These are phyloP conservation scores for Oncopodura yosiiana DNA, from an alignment of 1,140 invertebrate species.

Conservation along the genomic window DNA sequence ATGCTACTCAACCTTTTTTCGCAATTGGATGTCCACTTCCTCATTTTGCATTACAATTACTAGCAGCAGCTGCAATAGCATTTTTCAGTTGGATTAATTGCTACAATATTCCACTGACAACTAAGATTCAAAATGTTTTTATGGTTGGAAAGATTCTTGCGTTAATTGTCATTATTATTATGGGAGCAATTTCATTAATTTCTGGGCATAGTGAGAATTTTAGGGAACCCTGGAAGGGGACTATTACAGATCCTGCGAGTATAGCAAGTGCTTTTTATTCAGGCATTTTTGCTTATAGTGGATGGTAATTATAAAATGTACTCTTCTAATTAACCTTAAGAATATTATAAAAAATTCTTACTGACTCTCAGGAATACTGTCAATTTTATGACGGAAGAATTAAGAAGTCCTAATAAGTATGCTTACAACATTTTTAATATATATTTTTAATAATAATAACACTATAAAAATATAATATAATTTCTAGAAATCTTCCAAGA, in stretches of 20 bases:
- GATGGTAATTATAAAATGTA: too few relatives aligned
- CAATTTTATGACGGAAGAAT: conserved; percentile 84
- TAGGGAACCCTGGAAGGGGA: conserved; percentile 62
- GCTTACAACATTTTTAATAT: not conserved
- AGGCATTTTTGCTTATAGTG: conserved; percentile 91
- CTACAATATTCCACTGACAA: conserved; percentile 74
- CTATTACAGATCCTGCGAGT: conserved; percentile 65
- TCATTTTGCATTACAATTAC: conserved; percentile 55
- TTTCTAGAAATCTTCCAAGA: conserved; percentile 67
- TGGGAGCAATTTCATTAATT: conserved; percentile 55
- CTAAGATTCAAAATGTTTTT: conserved; percentile 70
- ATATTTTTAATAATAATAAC: conserved; percentile 17
- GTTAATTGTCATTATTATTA: conserved; percentile 45
- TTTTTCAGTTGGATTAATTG: conserved; percentile 79
- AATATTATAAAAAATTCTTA: too few relatives aligned
- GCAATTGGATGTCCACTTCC: conserved; percentile 57
- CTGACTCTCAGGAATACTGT: conserved; percentile 75
- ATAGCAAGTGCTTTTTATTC: conserved; percentile 87
- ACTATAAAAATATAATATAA: conserved; percentile 13
- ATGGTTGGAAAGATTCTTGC: conserved; percentile 47
- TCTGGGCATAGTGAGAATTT: conserved; percentile 60
- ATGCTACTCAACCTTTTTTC: conserved; percentile 86
- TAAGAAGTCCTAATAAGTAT: conserved; percentile 77
- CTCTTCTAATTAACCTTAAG: too few relatives aligned
- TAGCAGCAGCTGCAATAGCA: conserved; percentile 65